Evolutionary conservation across 2,888 invertebrate species (phyloP).

Genomic region (Calameuta filiformis): DNA sequence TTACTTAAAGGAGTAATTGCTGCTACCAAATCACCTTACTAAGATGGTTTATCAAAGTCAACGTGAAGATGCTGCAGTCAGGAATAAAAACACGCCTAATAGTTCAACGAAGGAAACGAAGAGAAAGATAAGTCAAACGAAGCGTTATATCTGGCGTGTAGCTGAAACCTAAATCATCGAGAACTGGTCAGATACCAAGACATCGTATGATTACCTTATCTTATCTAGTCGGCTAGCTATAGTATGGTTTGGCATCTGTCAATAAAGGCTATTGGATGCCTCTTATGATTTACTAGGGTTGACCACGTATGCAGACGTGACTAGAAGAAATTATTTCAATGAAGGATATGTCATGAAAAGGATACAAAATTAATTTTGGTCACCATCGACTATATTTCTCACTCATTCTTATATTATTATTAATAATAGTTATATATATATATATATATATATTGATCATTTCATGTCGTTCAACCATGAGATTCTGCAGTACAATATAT

Average conservation of each 20-base stretch:
- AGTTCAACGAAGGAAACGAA: background rate
- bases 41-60: background rate
- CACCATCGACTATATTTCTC: background rate
- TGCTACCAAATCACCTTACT: background rate
- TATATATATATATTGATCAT: conserved; percentile 2
- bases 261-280: background rate
- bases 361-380: background rate
- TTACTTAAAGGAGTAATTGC: background rate
- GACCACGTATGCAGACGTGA: background rate
- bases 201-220: background rate
- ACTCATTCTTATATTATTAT: background rate
- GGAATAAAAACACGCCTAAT: background rate
- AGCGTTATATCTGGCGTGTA: background rate
- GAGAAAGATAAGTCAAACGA: background rate
- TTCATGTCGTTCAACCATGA: background rate
- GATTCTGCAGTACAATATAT: conserved; percentile 16
- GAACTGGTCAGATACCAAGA: background rate
- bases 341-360: background rate
- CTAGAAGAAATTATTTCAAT: background rate
- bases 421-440: conserved; percentile 14
- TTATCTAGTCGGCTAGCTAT: background rate
- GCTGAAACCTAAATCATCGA: background rate
- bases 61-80: background rate
- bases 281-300: background rate
- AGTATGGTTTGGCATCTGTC: background rate